Evolutionary conservation across 2,888 invertebrate species (phyloP).

Genomic region (Temnothorax ravouxi): DNA sequence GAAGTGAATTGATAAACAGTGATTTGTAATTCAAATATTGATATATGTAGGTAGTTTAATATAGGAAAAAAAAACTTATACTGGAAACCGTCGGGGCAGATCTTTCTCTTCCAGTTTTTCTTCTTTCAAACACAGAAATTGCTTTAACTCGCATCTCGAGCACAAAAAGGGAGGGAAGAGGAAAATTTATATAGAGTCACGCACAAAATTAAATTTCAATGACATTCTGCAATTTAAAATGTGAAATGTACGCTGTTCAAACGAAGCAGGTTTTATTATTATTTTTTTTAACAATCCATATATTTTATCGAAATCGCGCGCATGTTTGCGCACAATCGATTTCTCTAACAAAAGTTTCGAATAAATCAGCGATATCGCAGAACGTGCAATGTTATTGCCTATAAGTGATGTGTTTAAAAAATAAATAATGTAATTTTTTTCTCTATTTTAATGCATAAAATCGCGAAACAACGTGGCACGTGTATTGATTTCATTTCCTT

Average conservation of each 20-base stretch:
- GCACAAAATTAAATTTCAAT: background rate
- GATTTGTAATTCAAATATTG: constrained; percentile 19
- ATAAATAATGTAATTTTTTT: background rate
- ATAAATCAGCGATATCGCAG: background rate
- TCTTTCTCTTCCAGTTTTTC: background rate
- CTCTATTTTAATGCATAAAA: constrained; percentile 19
- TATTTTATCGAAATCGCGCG: constrained; percentile 6
- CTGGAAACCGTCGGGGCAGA: background rate
- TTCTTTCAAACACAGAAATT: constrained; percentile 21
- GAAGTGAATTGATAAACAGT: constrained; percentile 28
- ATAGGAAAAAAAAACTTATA: constrained; percentile 30
- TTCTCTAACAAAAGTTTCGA: background rate
- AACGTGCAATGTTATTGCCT: constrained; percentile 9
- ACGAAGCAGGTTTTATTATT: background rate
- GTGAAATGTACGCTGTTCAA: background rate
- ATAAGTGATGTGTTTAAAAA: constrained; percentile 3
- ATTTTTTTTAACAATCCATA: background rate
- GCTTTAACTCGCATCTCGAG: background rate
- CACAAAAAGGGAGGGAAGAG: background rate
- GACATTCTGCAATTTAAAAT: background rate
- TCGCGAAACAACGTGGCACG: background rate
- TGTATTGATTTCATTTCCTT: background rate
- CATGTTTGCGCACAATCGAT: background rate
- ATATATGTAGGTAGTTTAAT: constrained; percentile 6
- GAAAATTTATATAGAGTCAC: background rate